Base-by-base conservation (phyloP, 1,140 invertebrate genomes). In the Drosophila nigromelanica region DNA sequence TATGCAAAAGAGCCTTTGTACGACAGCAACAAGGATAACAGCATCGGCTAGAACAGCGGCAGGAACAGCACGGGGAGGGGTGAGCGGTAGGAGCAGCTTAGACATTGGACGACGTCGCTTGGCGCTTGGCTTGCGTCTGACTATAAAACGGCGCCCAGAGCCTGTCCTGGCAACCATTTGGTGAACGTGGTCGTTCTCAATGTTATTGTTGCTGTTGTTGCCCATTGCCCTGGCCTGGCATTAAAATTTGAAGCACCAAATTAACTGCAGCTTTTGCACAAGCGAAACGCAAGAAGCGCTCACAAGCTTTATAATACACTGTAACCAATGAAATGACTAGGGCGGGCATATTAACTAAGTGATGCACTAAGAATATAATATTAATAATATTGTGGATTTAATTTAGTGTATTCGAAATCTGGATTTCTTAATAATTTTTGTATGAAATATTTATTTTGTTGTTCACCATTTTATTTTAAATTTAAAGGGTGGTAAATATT, bases 221-320 rank as follows among this genome's bases (percentile, higher is more conserved):
- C 39, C 48, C 60, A 52, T 60, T 47, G 58, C 69, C 69, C 48
- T 69, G 76, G 56, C 48, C 48, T 56, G 67, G 68, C 82, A 89
- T 87, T 87, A 87, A 87, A 87, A 87, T 89, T 82, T 87, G 82
- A 87, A 87, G 82, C 76, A 89, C 82, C 82, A 87, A 87, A 87
- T 82, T 87, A 87, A 87, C 82, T 89, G 82, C 83, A 87, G 82
- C 82, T 89, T 86, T 87, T 73, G 66, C 71, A 78, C 43, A 76
- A 69, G 69, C 56, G 73, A 73, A 73, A 69, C 80, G 72, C 71
- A 76, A 68, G 76, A 70, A 63, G 55, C 48, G 70, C 70, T 73
- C 55, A 68, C 70, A 73, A 73, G 72, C 67, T 80, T 80, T 75
- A 71, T 43, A 80, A 85, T 85, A 80, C 82, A 67, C 81, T 86